A percentile compares a stretch with the other conserved stretches of the same genome.
phyloP scores from a whole-genome alignment of 2,888 invertebrate species.

The Eristalis arbustorum region DNA sequence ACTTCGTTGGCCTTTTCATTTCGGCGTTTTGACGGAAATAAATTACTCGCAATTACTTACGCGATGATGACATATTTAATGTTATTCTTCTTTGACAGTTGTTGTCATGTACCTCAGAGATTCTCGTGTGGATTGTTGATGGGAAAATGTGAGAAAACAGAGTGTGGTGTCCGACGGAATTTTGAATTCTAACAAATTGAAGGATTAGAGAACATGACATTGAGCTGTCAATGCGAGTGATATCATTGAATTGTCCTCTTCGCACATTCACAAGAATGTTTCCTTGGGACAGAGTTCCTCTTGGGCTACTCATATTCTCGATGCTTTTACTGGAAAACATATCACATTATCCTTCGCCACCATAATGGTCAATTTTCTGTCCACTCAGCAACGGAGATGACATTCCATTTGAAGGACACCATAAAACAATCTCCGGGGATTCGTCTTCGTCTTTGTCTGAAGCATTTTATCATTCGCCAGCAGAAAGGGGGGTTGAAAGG shows the following conservation, averaged over 20 bases:
- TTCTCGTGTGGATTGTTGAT: not conserved
- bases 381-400: constrained; percentile 54
- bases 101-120: constrained; percentile 27
- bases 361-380: constrained; percentile 50
- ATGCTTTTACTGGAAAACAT: constrained; percentile 8
- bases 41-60: constrained; percentile 68
- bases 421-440: constrained; percentile 61
- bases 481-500: constrained; percentile 47
- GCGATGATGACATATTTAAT: constrained; percentile 69
- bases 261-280: not conserved
- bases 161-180: not conserved
- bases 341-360: constrained; percentile 36
- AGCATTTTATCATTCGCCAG: constrained; percentile 55
- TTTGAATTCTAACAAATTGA: not conserved
- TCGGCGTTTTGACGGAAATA: constrained; percentile 65
- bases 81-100: constrained; percentile 66
- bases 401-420: constrained; percentile 54
- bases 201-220: not conserved
- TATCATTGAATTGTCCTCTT: not conserved
- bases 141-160: not conserved
- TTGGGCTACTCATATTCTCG: not conserved
- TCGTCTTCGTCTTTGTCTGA: constrained; percentile 49
- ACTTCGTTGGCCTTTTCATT: constrained; percentile 49
- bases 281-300: not conserved
- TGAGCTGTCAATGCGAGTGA: not conserved